These are phyloP conservation scores for Erinaceus europaeus DNA, from an alignment of 2,113 vertebrate genomes.

Conservation along the genomic window DNA sequence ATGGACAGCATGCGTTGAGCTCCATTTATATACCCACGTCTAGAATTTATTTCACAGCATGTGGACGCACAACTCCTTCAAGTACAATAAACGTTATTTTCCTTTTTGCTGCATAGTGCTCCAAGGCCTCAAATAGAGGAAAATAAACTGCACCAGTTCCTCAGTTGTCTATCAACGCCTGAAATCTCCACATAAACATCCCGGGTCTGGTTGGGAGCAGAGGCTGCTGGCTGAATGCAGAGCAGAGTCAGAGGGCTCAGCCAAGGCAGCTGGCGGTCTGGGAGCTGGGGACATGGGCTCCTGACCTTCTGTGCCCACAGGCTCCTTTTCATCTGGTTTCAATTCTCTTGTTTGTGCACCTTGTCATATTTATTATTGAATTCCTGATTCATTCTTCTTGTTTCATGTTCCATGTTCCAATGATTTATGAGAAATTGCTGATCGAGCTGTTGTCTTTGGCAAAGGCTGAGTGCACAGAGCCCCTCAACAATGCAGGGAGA, in stretches of 20 bases:
- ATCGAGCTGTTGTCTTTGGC: slow-evolving; percentile 76
- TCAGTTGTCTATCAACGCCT: slow-evolving; percentile 52
- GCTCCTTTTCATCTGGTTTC: slow-evolving; percentile 70
- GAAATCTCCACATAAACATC: slow-evolving; percentile 63
- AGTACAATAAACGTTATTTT: slow-evolving; percentile 68
- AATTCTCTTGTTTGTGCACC: slow-evolving; percentile 73
- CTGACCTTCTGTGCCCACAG: slow-evolving; percentile 47
- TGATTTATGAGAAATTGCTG: slow-evolving; percentile 76
- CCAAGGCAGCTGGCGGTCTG: background rate
- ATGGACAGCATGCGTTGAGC: background rate
- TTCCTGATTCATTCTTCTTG: slow-evolving; percentile 59
- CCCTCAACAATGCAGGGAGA: background rate
- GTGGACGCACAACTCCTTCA: slow-evolving; percentile 5
- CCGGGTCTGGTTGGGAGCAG: slow-evolving; percentile 34
- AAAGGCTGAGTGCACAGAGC: background rate
- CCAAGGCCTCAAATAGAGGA: slow-evolving; percentile 42
- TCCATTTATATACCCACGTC: background rate
- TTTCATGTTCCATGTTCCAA: slow-evolving; percentile 47
- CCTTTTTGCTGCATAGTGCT: slow-evolving; percentile 30
- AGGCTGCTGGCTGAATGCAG: background rate
- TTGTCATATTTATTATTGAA: slow-evolving; percentile 70
- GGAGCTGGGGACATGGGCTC: background rate
- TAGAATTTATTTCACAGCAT: slow-evolving; percentile 18
- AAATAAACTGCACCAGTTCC: slow-evolving; percentile 71
- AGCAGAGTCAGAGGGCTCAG: background rate